Conservation (phyloP, 30 jellyfish, hydroid and myxozoan species). For the Cassiopea andromeda region DNA sequence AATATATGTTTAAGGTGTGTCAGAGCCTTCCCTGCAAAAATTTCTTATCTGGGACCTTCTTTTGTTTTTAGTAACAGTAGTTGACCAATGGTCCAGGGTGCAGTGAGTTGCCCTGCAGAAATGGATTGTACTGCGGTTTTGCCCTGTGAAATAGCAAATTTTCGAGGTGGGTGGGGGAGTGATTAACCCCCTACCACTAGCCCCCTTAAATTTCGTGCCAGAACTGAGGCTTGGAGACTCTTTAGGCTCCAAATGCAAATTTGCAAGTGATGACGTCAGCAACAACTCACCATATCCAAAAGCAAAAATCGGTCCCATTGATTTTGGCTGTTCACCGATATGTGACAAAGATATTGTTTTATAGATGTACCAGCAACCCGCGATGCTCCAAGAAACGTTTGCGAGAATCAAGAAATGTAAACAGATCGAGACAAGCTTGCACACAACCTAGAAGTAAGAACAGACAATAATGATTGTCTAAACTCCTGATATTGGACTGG, state of each 20-base stretch:
- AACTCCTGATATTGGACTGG: no score
- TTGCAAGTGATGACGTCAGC: neutral
- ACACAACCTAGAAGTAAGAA: slow-evolving; percentile 50
- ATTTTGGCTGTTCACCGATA: neutral
- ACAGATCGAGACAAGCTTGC: slow-evolving; percentile 70
- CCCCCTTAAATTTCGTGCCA: no score
- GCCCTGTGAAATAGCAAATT: no score
- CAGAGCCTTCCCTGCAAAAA: no score
- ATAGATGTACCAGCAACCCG: slow-evolving; percentile 70
- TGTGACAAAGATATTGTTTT: slow-evolving; percentile 10
- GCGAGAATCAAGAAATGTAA: slow-evolving; percentile 61
- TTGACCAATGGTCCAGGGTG: no score
- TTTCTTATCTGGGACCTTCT: no score
- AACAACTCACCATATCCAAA: slow-evolving; percentile 75
- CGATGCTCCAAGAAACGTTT: slow-evolving; percentile 68
- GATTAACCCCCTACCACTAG: no score
- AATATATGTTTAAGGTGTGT: no score
- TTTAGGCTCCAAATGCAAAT: neutral
- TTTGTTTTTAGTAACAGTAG: no score
- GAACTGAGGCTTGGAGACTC: neutral
- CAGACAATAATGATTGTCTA: neutral
- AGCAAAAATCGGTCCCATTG: slow-evolving; percentile 45
- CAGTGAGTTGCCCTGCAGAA: no score
- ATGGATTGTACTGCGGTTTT: no score
- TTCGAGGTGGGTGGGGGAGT: no score